These are phyloP conservation scores for Grallaria varia DNA, from an alignment of 2,113 vertebrate species.

Conservation along the genomic window DNA sequence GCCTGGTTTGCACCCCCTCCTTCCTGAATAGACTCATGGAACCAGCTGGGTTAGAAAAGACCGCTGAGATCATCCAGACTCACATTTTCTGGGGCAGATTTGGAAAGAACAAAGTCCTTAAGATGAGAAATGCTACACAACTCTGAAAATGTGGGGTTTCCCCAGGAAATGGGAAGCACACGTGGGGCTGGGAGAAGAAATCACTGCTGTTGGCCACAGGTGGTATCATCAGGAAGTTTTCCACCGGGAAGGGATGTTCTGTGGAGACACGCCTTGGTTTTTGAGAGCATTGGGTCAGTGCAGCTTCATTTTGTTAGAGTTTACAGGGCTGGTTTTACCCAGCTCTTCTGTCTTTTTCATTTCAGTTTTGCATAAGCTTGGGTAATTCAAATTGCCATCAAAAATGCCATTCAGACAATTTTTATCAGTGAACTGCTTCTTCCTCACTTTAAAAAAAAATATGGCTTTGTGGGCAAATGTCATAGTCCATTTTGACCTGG, in stretches of 20 bases:
- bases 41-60: no score
- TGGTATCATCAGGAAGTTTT: background rate
- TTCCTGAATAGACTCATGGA: fast-evolving
- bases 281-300: background rate
- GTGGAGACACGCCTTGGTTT: background rate
- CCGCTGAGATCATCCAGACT: no score
- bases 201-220: background rate
- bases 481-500: background rate
- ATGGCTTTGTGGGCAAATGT: background rate
- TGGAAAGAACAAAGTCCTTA: background rate
- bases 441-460: background rate
- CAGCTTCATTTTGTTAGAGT: background rate
- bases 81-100: background rate
- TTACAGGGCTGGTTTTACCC: background rate
- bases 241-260: background rate
- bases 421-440: background rate
- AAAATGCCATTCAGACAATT: background rate
- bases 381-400: background rate
- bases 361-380: background rate
- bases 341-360: background rate
- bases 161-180: background rate
- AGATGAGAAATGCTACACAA: background rate
- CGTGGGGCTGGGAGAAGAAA: background rate
- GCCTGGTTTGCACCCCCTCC: background rate
- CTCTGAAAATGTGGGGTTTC: background rate